These are phyloP conservation scores for Chrysolina americana DNA, from an alignment of 2,888 invertebrate genomes.

Conservation along the genomic window DNA sequence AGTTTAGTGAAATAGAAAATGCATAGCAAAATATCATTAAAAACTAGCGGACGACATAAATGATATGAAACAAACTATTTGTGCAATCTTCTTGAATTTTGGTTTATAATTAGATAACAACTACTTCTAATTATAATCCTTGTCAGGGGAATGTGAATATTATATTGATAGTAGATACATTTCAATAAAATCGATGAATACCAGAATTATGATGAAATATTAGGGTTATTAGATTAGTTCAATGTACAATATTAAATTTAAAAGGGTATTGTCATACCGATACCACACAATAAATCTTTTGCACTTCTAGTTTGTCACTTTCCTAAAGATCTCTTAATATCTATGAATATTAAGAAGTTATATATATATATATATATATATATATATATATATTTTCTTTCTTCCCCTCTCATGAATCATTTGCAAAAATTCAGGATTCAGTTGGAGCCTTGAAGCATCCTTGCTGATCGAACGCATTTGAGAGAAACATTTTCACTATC, in stretches of 20 bases:
- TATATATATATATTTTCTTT: too few species aligned
- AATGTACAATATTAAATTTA: slow-evolving; percentile 39
- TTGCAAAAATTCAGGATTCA: background rate
- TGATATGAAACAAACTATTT: background rate
- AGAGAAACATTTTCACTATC: too few species aligned
- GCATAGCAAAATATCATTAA: background rate
- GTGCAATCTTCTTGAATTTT: slow-evolving; percentile 23
- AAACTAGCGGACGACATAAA: background rate
- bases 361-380: too few species aligned
- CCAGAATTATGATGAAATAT: background rate
- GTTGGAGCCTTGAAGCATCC: too few species aligned
- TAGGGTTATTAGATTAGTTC: slow-evolving; percentile 1
- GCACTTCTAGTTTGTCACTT: slow-evolving; percentile 33
- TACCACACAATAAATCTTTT: slow-evolving; percentile 40
- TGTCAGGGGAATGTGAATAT: background rate
- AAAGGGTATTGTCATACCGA: slow-evolving; percentile 50
- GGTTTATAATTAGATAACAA: slow-evolving; percentile 56
- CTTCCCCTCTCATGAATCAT: background rate
- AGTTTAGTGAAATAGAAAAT: too few species aligned
- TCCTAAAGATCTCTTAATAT: background rate
- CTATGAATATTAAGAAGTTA: background rate
- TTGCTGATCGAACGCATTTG: too few species aligned
- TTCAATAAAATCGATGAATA: slow-evolving; percentile 5
- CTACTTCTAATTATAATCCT: slow-evolving; percentile 44
- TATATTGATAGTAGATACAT: background rate